Evolutionary conservation across 2,888 invertebrate species (phyloP).

Genomic region (Diabrotica balteata): DNA sequence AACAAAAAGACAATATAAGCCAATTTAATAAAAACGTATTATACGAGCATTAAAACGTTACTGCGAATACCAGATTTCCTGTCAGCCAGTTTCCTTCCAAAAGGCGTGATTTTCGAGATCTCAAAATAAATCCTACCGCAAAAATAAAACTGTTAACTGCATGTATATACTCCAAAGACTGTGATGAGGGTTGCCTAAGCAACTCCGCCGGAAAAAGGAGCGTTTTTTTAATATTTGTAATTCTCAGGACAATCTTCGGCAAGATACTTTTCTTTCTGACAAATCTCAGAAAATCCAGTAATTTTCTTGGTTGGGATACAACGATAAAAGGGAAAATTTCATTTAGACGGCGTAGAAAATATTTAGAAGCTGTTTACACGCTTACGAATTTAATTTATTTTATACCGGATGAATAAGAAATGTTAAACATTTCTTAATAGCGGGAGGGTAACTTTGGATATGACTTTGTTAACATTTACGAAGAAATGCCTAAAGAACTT

Average conservation of each 20-base stretch:
- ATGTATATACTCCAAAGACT: not conserved
- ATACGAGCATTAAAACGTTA: too few species aligned
- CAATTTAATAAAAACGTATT: too few species aligned
- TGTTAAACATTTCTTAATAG: too few species aligned
- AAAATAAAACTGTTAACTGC: slow-evolving; percentile 13
- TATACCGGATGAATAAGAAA: too few species aligned
- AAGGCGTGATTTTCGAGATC: too few species aligned
- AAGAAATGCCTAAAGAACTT: too few species aligned
- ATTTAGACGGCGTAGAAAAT: not conserved
- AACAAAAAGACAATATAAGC: too few species aligned
- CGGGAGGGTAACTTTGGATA: too few species aligned
- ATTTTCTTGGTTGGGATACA: slow-evolving; percentile 14
- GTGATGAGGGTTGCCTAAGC: slow-evolving; percentile 8
- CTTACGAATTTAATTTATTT: too few species aligned
- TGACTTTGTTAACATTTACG: too few species aligned
- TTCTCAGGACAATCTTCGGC: slow-evolving; percentile 13
- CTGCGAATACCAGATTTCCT: too few species aligned
- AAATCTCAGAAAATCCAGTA: slow-evolving; percentile 18
- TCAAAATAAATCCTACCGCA: slow-evolving; percentile 10
- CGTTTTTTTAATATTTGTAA: slow-evolving; percentile 21
- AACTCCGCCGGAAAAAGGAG: slow-evolving; percentile 9
- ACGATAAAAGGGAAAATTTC: slow-evolving; percentile 9
- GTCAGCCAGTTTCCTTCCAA: too few species aligned
- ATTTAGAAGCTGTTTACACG: slow-evolving; percentile 3
- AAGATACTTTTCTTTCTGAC: slow-evolving; percentile 14